Base-by-base conservation (phyloP, 2,888 invertebrate genomes). In the Drosophila ezoana region DNA sequence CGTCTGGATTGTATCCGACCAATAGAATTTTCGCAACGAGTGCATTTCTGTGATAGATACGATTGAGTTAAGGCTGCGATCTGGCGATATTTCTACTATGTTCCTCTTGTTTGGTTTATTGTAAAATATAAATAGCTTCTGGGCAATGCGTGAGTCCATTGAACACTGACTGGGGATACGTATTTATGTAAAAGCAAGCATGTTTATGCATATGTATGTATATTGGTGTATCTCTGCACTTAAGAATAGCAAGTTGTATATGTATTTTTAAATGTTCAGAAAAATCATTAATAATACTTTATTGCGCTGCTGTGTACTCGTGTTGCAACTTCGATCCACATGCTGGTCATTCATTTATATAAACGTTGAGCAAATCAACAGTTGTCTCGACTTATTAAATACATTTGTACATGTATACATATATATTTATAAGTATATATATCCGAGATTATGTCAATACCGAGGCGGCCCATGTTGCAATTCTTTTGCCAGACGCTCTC, bases 201-300 rank as follows among this genome's bases (percentile, higher is more conserved):
- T 45, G 51, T 28, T 47, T 40, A 58, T 38, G 14, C 60, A 53
- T 49, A 47, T 38, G 20, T 49, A 47, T 38, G 20, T 70, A 33
- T 53, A 64, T 48, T 35, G 56, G 43, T 23, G 23, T 69, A 52
- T 56, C 53, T 69, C 18, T 73, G 64, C 54, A 67, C 74, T 71
- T 67, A 65, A 85, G 81, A 81, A 83, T 58, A 76, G 79, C 76
- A 48, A 63, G 70, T 43, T 73, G 57, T 67, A 62, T 67, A 62
- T 78, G 65, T 81, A 81, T 83, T 87, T 81, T 72, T 81, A 87
- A 82, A 84, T 74, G 67, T 72, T 76, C 57, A 28, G 18, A 81
- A 81, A 85, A 85, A 81, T 72, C 82, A 87, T 83, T 87, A 87
- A 87, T 83, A 85, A 87, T 76, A 84, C 76, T 84, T 81, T 73